phyloP scores from a whole-genome alignment of 2,113 vertebrate genomes.

The Actinemys pallida region DNA sequence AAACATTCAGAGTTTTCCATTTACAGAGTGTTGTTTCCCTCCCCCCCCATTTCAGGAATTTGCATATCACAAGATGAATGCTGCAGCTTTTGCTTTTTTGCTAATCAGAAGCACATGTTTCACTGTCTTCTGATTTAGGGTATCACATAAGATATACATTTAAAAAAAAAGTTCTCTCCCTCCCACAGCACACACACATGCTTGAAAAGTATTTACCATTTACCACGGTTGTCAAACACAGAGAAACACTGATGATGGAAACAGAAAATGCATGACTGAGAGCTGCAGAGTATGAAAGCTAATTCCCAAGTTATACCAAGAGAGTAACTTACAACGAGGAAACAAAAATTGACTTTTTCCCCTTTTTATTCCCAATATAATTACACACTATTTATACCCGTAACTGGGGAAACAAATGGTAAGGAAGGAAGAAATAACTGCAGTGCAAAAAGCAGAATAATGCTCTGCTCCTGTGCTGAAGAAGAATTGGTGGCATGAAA shows the following conservation, averaged over 20 bases:
- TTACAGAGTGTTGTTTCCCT: constrained; percentile 1
- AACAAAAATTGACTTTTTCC: constrained; percentile 1
- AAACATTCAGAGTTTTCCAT: constrained; percentile 21
- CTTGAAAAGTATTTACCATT: background rate
- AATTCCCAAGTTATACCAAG: constrained; percentile 10
- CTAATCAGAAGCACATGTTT: constrained; percentile 34
- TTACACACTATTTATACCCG: constrained; percentile 29
- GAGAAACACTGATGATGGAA: background rate
- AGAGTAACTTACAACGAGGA: constrained; percentile 43
- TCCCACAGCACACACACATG: background rate
- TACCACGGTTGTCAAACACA: background rate
- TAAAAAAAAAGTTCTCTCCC: background rate
- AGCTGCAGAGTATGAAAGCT: background rate
- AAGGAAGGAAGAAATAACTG: constrained; percentile 52
- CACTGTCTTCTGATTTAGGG: constrained; percentile 21
- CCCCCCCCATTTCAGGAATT: constrained; percentile 48
- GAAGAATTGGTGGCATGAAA: constrained; percentile 22
- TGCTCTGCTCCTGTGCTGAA: constrained; percentile 16
- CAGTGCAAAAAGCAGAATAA: constrained; percentile 35
- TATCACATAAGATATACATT: constrained; percentile 1
- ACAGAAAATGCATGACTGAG: background rate
- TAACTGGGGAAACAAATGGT: constrained; percentile 16
- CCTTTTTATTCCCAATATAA: background rate
- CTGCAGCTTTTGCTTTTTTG: background rate
- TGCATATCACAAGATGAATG: constrained; percentile 51